Evolutionary conservation across 2,797 vertebrate species (phyloP), one percentile per base, ranked within the genome.

Genomic region (Scolopax bukidnonensis): DNA sequence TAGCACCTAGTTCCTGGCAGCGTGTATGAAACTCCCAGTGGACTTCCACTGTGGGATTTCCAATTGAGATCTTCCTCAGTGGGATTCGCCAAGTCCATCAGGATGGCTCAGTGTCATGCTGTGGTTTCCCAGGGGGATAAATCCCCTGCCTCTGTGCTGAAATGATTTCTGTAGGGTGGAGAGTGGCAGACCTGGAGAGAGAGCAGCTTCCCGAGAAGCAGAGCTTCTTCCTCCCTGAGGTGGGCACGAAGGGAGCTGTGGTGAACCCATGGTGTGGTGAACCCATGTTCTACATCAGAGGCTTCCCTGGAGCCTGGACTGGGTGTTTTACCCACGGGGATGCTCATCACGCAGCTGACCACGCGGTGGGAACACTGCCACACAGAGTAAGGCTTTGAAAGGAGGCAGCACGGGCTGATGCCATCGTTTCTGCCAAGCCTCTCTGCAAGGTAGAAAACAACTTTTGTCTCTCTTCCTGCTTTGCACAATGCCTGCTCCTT

Each of bases 211-310:
- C 50, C 41, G 24, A 60, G 28, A 25, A 40, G 28, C 47, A 32
- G 25, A 60, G 13, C 28, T 45, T 15, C 30, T 36, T 80, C 25
- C 20, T 80, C 24, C 24, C 2, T 0, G 2, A 30, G 41, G 28
- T 6, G 17, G 36, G 41, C 43, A 30, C 0, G 2, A 48, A 12
- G 0, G 1, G 30, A 51, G 65, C 14, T 51, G 10, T 65, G 11
- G 6, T n/a, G 28, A 60, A 16, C 28, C 15, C 45, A 1, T 43
- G 54, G 36, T 51, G 10, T 65, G 11, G 6, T n/a, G 28, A 60
- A 16, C 28, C 15, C 45, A 1, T 43, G 54, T 75, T 60, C 41
- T 67, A 47, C 51, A 60, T 36, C 2, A 1, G 11, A 71, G 59
- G 47, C 36, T 76, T 9, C 24, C 47, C 38, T 76, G 36, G 41